These are phyloP conservation scores for Caerostris darwini DNA, from an alignment of 1,140 invertebrate species.

Conservation along the genomic window DNA sequence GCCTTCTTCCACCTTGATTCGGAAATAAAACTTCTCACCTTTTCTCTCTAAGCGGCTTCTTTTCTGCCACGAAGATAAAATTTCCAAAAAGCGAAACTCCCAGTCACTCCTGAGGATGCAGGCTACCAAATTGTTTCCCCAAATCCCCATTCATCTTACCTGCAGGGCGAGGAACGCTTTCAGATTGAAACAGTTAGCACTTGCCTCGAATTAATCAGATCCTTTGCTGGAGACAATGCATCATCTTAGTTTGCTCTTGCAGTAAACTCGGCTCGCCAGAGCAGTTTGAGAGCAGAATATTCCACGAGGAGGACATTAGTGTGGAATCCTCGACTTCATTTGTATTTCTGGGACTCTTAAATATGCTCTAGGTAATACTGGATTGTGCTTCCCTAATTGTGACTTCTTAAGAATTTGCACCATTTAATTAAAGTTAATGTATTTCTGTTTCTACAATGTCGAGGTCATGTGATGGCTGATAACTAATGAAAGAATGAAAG, in stretches of 20 bases:
- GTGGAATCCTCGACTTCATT: neutral
- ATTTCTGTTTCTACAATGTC: no score
- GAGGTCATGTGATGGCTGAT: no score
- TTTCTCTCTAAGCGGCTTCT: neutral
- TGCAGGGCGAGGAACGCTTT: neutral
- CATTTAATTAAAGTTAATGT: no score
- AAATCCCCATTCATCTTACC: constrained; percentile 30
- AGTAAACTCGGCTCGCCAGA: neutral
- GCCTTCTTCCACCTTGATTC: neutral
- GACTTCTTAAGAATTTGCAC: no score
- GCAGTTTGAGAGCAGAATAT: neutral
- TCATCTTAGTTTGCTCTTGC: neutral
- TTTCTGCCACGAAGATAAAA: neutral
- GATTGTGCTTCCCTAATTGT: neutral
- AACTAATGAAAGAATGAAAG: no score
- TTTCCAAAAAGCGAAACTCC: neutral
- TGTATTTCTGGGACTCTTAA: constrained; percentile 9
- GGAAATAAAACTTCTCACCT: neutral
- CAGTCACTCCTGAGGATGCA: neutral
- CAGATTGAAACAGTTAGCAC: constrained; percentile 23
- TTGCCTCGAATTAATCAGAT: neutral
- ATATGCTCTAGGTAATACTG: neutral
- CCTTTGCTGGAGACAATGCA: neutral
- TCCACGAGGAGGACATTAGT: neutral
- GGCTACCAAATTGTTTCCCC: neutral